These are phyloP conservation scores for Leptinotarsa texana DNA, from an alignment of 1,140 invertebrate genomes.

Conservation along the genomic window DNA sequence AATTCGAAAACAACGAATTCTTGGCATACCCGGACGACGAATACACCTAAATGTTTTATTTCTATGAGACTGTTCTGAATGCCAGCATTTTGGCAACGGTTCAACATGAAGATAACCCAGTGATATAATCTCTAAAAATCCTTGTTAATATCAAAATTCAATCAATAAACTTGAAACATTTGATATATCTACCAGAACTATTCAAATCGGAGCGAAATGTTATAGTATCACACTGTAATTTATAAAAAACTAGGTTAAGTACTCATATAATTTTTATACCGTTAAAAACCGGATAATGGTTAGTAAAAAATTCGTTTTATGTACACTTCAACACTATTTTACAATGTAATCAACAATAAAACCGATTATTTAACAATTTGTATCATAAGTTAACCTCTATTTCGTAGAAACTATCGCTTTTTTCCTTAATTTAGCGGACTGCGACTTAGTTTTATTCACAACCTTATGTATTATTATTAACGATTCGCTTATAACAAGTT, in stretches of 20 bases:
- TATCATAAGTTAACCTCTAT: slow-evolving; percentile 15
- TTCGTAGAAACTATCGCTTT: slow-evolving; percentile 16
- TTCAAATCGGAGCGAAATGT: background rate
- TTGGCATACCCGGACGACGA: slow-evolving; percentile 9
- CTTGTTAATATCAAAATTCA: background rate
- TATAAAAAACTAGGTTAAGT: slow-evolving; percentile 8
- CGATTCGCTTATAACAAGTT: slow-evolving; percentile 20
- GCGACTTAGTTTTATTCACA: slow-evolving; percentile 28
- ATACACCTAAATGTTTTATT: slow-evolving; percentile 9
- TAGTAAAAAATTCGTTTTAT: background rate
- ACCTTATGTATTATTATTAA: slow-evolving; percentile 22
- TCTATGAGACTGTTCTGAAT: slow-evolving; percentile 1
- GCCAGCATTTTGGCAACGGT: slow-evolving; percentile 1
- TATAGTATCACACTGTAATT: background rate
- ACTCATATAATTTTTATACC: background rate
- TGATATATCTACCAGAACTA: slow-evolving; percentile 9
- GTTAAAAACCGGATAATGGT: background rate
- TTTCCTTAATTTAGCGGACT: background rate
- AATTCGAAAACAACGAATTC: slow-evolving; percentile 17
- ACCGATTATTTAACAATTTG: slow-evolving; percentile 9
- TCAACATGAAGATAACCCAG: slow-evolving; percentile 11
- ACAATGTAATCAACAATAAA: background rate
- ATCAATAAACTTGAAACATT: background rate
- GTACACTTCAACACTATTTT: slow-evolving; percentile 4
- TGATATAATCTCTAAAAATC: slow-evolving; percentile 14